Evolutionary conservation across 2,888 invertebrate species (phyloP).

Genomic region (Chrysodeixis includens): DNA sequence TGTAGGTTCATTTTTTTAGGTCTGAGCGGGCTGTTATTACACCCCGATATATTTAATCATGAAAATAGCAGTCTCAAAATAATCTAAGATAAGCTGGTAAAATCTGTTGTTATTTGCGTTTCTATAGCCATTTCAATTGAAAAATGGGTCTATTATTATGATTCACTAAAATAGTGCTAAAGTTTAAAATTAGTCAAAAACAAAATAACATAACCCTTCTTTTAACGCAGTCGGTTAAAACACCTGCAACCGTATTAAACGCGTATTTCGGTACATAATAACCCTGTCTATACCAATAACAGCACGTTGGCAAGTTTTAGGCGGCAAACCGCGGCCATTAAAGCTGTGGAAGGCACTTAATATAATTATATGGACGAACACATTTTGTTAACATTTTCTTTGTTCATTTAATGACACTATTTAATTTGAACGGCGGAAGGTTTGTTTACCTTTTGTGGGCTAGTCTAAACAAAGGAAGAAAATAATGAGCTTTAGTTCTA

Average conservation of each 20-base stretch:
- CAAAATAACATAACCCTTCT: neutral
- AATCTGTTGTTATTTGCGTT: too few species aligned
- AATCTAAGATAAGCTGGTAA: too few species aligned
- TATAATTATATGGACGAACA: conserved; percentile 15
- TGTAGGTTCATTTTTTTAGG: too few species aligned
- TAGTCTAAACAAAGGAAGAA: neutral
- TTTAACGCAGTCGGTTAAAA: neutral
- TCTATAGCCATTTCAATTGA: too few species aligned
- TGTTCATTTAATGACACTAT: neutral
- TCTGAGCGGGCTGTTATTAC: too few species aligned
- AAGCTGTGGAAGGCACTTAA: conserved; percentile 1
- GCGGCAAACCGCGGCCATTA: conserved; percentile 23
- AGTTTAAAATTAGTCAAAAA: neutral
- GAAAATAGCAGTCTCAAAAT: too few species aligned
- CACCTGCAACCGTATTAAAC: neutral
- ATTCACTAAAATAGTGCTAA: too few species aligned
- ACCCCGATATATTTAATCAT: too few species aligned
- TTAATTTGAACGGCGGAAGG: neutral
- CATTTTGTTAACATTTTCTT: conserved; percentile 5
- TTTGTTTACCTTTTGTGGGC: neutral
- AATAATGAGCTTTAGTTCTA: neutral
- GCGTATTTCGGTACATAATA: conserved; percentile 12
- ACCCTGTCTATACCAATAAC: conserved; percentile 11
- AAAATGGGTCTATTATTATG: too few species aligned
- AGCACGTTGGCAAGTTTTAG: conserved; percentile 14